These are phyloP conservation scores for Porites rus DNA, from an alignment of 92 coral and sea anemone genomes.

Conservation along the genomic window DNA sequence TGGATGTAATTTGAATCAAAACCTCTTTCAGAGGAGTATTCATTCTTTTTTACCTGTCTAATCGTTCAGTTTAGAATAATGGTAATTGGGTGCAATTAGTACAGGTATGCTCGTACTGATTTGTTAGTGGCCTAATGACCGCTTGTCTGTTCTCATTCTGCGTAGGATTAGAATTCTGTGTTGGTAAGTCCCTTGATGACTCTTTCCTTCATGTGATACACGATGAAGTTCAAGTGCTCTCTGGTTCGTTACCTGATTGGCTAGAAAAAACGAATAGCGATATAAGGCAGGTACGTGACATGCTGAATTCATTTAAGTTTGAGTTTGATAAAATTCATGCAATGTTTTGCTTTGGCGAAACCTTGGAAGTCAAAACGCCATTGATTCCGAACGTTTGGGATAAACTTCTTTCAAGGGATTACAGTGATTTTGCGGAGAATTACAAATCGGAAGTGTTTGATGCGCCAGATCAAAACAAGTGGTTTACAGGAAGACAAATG, in stretches of 20 bases:
- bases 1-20: too few relatives aligned
- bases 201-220: constrained; percentile 13
- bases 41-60: too few relatives aligned
- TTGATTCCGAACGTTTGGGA: neutral
- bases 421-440: neutral
- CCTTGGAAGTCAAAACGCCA: neutral
- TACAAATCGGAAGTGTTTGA: constrained; percentile 13
- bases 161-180: constrained; percentile 43
- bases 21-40: too few relatives aligned
- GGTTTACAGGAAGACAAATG: constrained; percentile 41
- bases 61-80: too few relatives aligned
- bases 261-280: too few relatives aligned
- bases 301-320: neutral
- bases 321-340: constrained; percentile 1
- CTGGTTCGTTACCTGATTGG: neutral
- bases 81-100: too few relatives aligned
- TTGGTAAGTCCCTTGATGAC: constrained; percentile 47
- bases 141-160: too few relatives aligned
- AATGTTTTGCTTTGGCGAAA: neutral
- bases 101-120: too few relatives aligned
- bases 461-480: constrained; percentile 37
- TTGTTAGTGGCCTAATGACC: too few relatives aligned
- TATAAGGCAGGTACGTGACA: too few relatives aligned
- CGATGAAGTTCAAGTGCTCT: constrained; percentile 21
- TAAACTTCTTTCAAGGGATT: neutral